These are phyloP conservation scores for Brachionus rotundiformis DNA, from an alignment of 1,140 invertebrate genomes.

Conservation along the genomic window DNA sequence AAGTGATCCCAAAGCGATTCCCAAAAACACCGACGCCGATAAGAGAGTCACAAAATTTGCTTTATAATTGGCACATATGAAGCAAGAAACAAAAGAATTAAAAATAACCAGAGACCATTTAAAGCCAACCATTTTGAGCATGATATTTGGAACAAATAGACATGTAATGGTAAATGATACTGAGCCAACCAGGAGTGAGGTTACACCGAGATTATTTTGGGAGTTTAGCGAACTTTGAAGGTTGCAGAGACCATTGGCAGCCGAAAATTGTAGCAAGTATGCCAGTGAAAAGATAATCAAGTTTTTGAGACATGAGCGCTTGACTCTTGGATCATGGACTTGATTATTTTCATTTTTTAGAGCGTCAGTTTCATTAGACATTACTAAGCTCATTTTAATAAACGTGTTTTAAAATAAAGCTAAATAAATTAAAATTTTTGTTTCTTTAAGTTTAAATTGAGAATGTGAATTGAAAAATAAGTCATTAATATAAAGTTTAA, in stretches of 20 bases:
- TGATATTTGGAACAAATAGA: conserved; percentile 11
- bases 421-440: not conserved
- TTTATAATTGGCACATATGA: conserved; percentile 10
- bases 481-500: not conserved
- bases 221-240: conserved; percentile 41
- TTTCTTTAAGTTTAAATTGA: not conserved
- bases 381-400: not conserved
- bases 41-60: not conserved
- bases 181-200: not conserved
- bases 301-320: not conserved
- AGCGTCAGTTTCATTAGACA: not conserved
- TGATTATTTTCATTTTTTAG: not conserved
- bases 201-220: conserved; percentile 15
- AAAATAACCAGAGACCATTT: conserved; percentile 38
- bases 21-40: not conserved
- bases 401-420: not conserved
- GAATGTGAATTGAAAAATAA: not conserved
- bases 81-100: not conserved
- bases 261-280: conserved; percentile 40
- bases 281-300: not conserved
- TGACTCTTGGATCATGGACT: not conserved
- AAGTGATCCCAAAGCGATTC: not conserved
- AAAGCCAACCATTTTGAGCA: not conserved
- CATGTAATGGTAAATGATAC: not conserved
- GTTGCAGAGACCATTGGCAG: conserved; percentile 21